These are phyloP conservation scores for Remorina albescens DNA, from an alignment of 2,797 vertebrate genomes.

Conservation along the genomic window DNA sequence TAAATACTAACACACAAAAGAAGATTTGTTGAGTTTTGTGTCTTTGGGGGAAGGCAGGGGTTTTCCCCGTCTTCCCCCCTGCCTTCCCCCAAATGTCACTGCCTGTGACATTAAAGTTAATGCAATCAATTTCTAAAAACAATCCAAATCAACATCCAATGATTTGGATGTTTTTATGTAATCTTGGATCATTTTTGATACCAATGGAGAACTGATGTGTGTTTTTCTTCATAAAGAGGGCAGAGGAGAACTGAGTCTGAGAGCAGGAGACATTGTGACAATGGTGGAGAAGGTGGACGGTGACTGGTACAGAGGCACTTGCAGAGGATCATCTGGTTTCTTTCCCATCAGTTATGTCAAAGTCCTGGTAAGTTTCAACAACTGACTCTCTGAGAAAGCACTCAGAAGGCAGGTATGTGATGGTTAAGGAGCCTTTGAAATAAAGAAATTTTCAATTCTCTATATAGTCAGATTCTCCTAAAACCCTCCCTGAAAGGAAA, in stretches of 20 bases:
- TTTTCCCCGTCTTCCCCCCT: no score
- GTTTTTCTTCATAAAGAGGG: slow-evolving; percentile 82
- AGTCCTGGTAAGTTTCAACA: slow-evolving; percentile 78
- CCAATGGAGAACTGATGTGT: background rate
- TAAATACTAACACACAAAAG: no score
- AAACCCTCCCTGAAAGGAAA: slow-evolving; percentile 60
- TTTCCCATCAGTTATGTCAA: slow-evolving; percentile 92
- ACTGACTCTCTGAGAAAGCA: background rate
- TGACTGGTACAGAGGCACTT: slow-evolving; percentile 93
- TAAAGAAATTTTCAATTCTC: background rate
- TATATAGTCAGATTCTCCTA: slow-evolving; percentile 67
- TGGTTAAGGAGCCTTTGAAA: background rate
- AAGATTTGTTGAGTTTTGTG: no score
- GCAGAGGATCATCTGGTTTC: slow-evolving; percentile 87
- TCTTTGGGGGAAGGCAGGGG: no score
- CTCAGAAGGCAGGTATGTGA: rapidly evolving
- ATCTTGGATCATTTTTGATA: background rate
- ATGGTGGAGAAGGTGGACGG: slow-evolving; percentile 90
- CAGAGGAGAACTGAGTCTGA: slow-evolving; percentile 89
- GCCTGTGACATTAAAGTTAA: no score
- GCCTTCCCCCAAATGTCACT: no score
- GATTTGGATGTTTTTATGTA: background rate
- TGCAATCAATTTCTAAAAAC: no score
- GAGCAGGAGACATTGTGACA: slow-evolving; percentile 89
- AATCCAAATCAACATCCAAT: background rate